phyloP scores from a whole-genome alignment of 2,113 vertebrate species.

The Engraulis encrasicolus region DNA sequence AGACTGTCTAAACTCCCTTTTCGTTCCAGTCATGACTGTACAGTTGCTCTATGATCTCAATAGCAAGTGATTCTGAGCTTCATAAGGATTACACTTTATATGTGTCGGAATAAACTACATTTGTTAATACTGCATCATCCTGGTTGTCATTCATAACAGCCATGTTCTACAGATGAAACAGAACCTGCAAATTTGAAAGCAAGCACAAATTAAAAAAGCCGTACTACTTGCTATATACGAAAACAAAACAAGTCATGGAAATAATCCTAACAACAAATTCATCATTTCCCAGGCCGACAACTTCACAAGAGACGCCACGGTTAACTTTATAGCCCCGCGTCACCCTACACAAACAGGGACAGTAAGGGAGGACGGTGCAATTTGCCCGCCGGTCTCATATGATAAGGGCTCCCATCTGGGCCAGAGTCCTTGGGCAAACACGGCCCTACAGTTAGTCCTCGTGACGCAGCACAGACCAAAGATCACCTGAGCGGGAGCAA shows the following conservation, averaged over 20 bases:
- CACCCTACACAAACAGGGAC: neutral
- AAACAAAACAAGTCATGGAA: neutral
- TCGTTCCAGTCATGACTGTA: neutral
- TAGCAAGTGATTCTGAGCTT: neutral
- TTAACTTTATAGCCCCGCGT: neutral
- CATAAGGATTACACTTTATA: neutral
- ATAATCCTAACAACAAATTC: neutral
- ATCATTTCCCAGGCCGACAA: neutral
- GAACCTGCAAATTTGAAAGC: neutral
- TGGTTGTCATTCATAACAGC: neutral
- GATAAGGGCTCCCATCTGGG: neutral
- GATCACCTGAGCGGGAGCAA: neutral
- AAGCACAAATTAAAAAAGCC: neutral
- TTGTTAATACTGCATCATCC: neutral
- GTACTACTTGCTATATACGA: neutral
- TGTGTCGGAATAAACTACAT: neutral
- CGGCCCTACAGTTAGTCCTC: neutral
- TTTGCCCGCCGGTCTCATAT: neutral
- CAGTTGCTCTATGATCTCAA: neutral
- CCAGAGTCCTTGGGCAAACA: conserved; percentile 19
- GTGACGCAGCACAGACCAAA: neutral
- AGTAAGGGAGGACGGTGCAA: neutral
- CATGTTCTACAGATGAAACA: neutral
- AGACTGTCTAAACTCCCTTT: no score
- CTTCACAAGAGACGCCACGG: neutral